Base-by-base conservation (phyloP, 2,113 vertebrate species). In the Struthidea cinerea region DNA sequence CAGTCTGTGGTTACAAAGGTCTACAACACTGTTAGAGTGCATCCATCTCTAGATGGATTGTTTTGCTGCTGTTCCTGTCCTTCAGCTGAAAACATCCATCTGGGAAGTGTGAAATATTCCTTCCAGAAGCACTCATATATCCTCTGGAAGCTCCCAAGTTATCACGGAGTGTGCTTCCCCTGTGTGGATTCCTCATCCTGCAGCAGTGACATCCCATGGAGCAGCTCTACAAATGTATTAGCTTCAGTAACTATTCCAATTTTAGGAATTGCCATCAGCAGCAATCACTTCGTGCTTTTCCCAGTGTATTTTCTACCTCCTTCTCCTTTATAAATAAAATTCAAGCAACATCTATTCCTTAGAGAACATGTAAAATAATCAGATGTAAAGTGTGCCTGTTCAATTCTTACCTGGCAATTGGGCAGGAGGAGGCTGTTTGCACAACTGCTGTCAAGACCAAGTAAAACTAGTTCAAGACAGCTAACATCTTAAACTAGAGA, bases 41-140 rank as follows among this genome's bases (percentile, higher is more conserved):
- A 53, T 11, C 30, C 23, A 26, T 20, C 42, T 57, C 63, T 23
- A 50, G 26, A 60, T 13, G 32, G 18, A 75, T 35, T 3, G 1
- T 71, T 76, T 37, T 47, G 52, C 47, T 53, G 4, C 22, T 2
- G 0, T 27, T 64, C 18, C 26, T 30, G 10, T 27, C 33, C 39
- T 63, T 47, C 22, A 63, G 28, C 59, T 64, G 39, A 69, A 81
- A 81, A 27, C 35, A 57, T n/a, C 44, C 33, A 32, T 39, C 53
- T 52, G 77, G 26, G n/a, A 77, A 46, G 44, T 22, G 16, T 50
- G 53, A 57, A 68, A 46, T 63, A 22, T 15, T 44, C 98, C 98
- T 98, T 97, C 98, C 98, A 98, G 98, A 47, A 99, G 97, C 71
- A 98, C 98, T 94, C 96, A 8, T 0, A 86, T 98, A 75, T 97